Base-by-base conservation (phyloP, 92 coral and sea anemone species). In the Galaxea fascicularis region DNA sequence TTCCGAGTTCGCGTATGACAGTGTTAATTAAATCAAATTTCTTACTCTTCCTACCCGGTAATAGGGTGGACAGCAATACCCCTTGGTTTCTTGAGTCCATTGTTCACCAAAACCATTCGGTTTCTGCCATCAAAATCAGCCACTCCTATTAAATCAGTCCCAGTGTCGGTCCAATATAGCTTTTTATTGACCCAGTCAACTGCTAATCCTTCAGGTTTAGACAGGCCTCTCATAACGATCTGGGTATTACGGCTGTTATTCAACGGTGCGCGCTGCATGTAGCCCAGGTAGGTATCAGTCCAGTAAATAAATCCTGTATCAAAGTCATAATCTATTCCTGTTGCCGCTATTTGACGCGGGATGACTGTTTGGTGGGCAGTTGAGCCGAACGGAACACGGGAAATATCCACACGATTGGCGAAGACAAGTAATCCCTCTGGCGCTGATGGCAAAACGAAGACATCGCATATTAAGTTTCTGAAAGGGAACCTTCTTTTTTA, bases 91-190 rank as follows among this genome's bases (percentile, higher is more conserved):
- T 96, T 2, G 84, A 97, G 73, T 16, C 91, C 92, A 14, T 60
- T 5, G 12, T 66, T 70, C 25, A 97, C 76, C 74, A 97, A 74
- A 25, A 79, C 66, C 41, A 90, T 85, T 1, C 99, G 91, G 29
- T 93, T 89, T 27, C 17, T 74, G 8, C 99, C 99, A 83, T 95
- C 86, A 49, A 97, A 73, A 74, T 92, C 93, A 46, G 98, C 82
- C 65, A 94, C 99, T 73, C 93, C 98, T 52, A 97, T 97, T 57
- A 86, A 22, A 70, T 91, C 89, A 45, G 73, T 76, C 20, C 98
- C 98, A 17, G 96, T 89, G 62, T 97, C 99, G 4, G 99, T 94
- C 99, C 99, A 97, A 72, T 83, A 96, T 29, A 96, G 58, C 77
- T 90, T 96, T 58, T 90, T 81, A 21, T 95, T 89, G 21, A 96